Evolutionary conservation across 1,140 invertebrate species (phyloP).

Genomic region (Camponotus floridanus): DNA sequence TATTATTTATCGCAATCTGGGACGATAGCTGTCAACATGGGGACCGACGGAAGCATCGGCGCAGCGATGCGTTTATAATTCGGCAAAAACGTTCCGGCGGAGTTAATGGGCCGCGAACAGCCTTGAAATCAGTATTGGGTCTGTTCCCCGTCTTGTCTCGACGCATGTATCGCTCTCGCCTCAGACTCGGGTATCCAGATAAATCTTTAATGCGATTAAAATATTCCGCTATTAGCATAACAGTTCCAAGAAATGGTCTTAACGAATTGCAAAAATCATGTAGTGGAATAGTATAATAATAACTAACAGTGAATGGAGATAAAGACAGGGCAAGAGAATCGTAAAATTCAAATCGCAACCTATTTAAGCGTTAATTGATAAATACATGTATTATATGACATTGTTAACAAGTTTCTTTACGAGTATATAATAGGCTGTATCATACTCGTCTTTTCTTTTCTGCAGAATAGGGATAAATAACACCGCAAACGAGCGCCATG

Average conservation of each 20-base stretch:
- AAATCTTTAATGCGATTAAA: neutral
- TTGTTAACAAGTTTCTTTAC: neutral
- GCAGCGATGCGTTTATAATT: slow-evolving; percentile 78
- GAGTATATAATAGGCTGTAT: neutral
- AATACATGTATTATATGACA: neutral
- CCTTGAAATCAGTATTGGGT: slow-evolving; percentile 77
- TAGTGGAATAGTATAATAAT: neutral
- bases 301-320: neutral
- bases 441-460: neutral
- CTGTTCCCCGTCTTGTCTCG: slow-evolving; percentile 32
- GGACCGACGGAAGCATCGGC: slow-evolving; percentile 16
- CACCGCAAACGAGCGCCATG: neutral
- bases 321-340: neutral
- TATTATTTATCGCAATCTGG: slow-evolving; percentile 12
- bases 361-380: no score
- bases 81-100: slow-evolving; percentile 73
- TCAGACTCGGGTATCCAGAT: neutral
- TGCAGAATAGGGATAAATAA: neutral
- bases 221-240: neutral
- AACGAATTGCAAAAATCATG: neutral
- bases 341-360: no score
- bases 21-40: slow-evolving; percentile 55
- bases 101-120: slow-evolving; percentile 79
- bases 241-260: neutral
- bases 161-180: neutral